Percentiles rank a stretch among this genome's conserved stretches.
These are phyloP conservation scores for Oxyruncus cristatus DNA, from an alignment of 2,113 vertebrate genomes.

Conservation along the genomic window DNA sequence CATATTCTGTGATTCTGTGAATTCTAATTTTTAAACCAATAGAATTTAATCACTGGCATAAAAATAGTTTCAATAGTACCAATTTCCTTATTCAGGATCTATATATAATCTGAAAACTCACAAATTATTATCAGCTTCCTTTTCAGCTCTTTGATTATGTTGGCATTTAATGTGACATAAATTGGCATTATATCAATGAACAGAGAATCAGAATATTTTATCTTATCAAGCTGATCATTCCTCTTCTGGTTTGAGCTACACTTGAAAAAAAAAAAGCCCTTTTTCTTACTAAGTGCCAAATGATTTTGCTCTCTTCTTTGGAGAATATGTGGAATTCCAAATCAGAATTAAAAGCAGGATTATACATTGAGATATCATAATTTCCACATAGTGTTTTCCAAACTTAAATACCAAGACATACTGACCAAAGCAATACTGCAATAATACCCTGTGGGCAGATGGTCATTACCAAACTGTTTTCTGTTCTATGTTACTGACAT, in stretches of 20 bases:
- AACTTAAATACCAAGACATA: not conserved
- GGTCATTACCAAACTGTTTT: not conserved
- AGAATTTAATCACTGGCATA: not conserved
- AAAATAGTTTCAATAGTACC: conserved; percentile 3
- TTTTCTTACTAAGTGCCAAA: not conserved
- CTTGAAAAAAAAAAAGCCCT: not conserved
- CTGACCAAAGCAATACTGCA: not conserved
- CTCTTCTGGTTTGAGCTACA: not conserved
- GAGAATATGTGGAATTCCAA: not conserved
- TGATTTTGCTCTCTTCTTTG: not conserved
- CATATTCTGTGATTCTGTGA: not conserved
- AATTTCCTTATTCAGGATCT: not conserved
- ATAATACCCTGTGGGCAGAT: not conserved
- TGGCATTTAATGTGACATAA: not conserved
- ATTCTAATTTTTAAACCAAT: not conserved
- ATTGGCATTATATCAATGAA: not conserved
- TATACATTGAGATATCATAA: not conserved
- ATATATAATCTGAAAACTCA: not conserved
- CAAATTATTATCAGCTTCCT: not conserved
- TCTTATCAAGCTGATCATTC: not conserved
- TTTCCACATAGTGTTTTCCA: not conserved
- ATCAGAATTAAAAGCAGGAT: not conserved
- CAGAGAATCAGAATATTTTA: not conserved
- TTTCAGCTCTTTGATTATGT: not conserved
- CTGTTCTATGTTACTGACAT: not conserved